A percentile compares a stretch with the other conserved stretches of the same genome.
Evolutionary conservation across 2,888 invertebrate species (phyloP).

Genomic region (Lochmaea crataegi): DNA sequence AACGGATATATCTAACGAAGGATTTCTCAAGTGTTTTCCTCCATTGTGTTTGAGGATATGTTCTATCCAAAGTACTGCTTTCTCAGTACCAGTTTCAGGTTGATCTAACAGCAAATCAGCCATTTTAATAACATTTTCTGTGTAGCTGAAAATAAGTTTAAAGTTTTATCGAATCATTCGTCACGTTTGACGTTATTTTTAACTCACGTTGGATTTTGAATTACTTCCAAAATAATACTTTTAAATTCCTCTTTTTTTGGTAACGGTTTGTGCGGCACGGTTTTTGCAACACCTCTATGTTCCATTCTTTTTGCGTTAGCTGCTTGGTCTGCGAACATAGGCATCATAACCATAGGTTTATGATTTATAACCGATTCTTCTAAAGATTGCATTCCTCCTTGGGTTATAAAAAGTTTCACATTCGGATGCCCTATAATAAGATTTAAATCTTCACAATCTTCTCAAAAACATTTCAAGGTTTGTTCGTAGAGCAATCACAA

Average conservation of each 20-base stretch:
- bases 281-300: slow-evolving; percentile 46
- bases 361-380: slow-evolving; percentile 49
- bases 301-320: slow-evolving; percentile 49
- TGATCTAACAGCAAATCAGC: background rate
- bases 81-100: slow-evolving; percentile 1
- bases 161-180: background rate
- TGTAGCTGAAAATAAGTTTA: background rate
- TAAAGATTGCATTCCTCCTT: slow-evolving; percentile 51
- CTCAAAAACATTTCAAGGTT: too few species aligned
- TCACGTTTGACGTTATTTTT: background rate
- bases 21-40: slow-evolving; percentile 2
- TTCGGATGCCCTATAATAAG: slow-evolving; percentile 51
- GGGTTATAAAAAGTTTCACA: slow-evolving; percentile 54
- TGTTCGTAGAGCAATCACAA: too few species aligned
- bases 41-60: background rate
- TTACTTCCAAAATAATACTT: slow-evolving; percentile 53
- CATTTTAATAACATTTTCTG: slow-evolving; percentile 6
- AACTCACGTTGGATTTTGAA: slow-evolving; percentile 53
- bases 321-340: slow-evolving; percentile 54
- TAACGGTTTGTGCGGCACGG: slow-evolving; percentile 16
- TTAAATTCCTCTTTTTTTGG: slow-evolving; percentile 44
- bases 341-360: slow-evolving; percentile 55
- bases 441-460: too few species aligned
- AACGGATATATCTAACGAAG: background rate
- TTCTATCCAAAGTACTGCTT: slow-evolving; percentile 1